Conservation (phyloP, 2,113 vertebrate species). For the Rhinopomastus cyanomelas region DNA sequence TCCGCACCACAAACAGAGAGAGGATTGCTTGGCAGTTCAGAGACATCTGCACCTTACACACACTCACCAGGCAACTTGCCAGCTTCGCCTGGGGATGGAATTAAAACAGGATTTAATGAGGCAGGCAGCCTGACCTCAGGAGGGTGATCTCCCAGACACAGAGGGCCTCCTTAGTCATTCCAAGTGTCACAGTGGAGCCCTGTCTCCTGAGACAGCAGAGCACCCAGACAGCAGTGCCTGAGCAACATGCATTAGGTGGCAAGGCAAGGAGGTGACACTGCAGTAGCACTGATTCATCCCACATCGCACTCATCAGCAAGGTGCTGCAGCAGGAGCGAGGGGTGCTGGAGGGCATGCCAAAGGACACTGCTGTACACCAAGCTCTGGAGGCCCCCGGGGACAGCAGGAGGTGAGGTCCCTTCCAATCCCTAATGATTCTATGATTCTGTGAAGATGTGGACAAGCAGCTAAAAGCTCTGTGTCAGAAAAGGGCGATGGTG, state of each 20-base stretch:
- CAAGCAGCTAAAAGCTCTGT: background rate
- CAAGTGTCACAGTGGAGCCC: background rate
- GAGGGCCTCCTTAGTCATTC: slow-evolving; percentile 8
- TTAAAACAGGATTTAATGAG: slow-evolving; percentile 37
- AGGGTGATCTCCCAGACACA: slow-evolving; percentile 22
- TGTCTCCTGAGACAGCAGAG: background rate
- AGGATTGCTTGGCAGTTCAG: slow-evolving; percentile 25
- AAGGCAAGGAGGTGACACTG: background rate
- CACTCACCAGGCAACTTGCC: slow-evolving; percentile 42
- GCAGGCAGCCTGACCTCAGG: slow-evolving; percentile 42
- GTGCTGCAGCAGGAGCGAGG: background rate
- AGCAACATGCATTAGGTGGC: slow-evolving; percentile 20
- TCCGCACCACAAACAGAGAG: background rate
- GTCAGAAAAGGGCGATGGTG: background rate
- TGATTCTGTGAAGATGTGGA: too few species aligned
- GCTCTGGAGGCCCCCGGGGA: background rate
- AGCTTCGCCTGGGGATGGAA: slow-evolving; percentile 5
- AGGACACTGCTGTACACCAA: background rate
- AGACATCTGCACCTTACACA: slow-evolving; percentile 30
- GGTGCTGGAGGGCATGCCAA: background rate
- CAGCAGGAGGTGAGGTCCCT: too few species aligned
- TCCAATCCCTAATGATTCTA: too few species aligned
- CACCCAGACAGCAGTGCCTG: background rate
- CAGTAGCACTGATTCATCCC: background rate
- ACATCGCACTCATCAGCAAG: background rate